Evolutionary conservation across 2,888 invertebrate genomes (phyloP).

Genomic region (Noctua pronuba): DNA sequence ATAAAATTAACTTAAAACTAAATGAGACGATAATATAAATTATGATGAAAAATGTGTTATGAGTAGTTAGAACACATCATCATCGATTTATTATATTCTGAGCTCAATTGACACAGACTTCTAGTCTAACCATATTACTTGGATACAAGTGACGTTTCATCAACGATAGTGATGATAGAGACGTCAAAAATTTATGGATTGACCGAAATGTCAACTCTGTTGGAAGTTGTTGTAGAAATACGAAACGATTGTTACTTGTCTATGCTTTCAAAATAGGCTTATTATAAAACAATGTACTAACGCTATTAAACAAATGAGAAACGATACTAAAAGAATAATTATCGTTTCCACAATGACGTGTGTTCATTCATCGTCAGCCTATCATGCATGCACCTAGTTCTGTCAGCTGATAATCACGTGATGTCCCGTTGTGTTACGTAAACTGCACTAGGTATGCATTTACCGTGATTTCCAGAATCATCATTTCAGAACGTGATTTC

Average conservation of each 20-base stretch:
- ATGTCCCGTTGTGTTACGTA: slow-evolving; percentile 16
- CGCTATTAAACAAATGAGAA: background rate
- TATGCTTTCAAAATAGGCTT: background rate
- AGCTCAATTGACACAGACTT: background rate
- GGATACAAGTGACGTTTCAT: background rate
- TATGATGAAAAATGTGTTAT: no score
- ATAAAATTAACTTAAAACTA: no score
- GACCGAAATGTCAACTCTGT: background rate
- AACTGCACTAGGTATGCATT: slow-evolving; percentile 11
- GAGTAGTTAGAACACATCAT: no score
- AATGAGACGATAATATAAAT: no score
- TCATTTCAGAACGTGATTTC: slow-evolving; percentile 38
- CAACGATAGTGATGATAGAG: background rate
- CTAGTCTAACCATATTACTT: background rate
- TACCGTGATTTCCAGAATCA: slow-evolving; percentile 32
- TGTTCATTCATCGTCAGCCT: slow-evolving; percentile 23
- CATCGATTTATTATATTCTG: background rate
- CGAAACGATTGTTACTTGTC: no score
- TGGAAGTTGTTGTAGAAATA: background rate
- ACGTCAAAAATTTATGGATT: background rate
- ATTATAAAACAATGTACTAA: background rate
- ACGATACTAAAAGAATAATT: background rate
- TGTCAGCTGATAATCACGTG: slow-evolving; percentile 37
- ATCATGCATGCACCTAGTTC: slow-evolving; percentile 31
- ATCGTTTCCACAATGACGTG: slow-evolving; percentile 25